Base-by-base conservation (phyloP, 2,888 invertebrate genomes). In the Eutolmus rufibarbis region DNA sequence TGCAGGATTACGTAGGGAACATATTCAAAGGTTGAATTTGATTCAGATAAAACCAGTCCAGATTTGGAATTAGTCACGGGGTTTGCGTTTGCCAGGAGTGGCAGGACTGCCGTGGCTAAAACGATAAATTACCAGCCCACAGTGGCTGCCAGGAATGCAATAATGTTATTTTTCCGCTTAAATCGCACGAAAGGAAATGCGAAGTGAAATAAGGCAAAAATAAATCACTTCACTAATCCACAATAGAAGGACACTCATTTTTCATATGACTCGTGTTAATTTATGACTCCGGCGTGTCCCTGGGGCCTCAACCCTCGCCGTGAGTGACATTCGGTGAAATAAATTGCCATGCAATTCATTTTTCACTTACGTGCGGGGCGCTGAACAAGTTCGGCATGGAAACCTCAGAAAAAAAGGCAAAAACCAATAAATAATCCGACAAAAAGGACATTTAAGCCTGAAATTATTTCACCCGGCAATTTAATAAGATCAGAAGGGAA, bases 401-500 rank as follows among this genome's bases (percentile, higher is more conserved):
- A 88, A 86, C 88, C 87, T 86, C 82, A 87, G 81, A 57, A 86
- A 81, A 86, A 87, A 86, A 86, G 77, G 57, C 57, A 88, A 87
- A 84, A 85, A 86, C 87, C 89, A 89, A 89, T 89, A 89, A 89
- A 89, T 89, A 89, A 89, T 89, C 89, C 88, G 87, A 88, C 66
- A 79, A 89, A 89, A 89, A 89, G 89, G 89, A 89, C 89, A 89
- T 89, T 89, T 89, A 89, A 89, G 89, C 88, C 88, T 87, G 87
- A 89, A 89, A 89, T 89, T 89, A 89, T 88, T 89, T 89, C 89
- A 89, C 88, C 88, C 88, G 88, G 89, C 88, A 89, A 89, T 89
- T 89, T 89, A 89, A 89, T 89, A 89, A 89, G 89, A 89, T 89
- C 89, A 89, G 89, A 84, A 88, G 89, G 89, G 89, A 89, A 79